phyloP scores from a whole-genome alignment of 2,888 invertebrate genomes.

The Polyommatus iphigenia region DNA sequence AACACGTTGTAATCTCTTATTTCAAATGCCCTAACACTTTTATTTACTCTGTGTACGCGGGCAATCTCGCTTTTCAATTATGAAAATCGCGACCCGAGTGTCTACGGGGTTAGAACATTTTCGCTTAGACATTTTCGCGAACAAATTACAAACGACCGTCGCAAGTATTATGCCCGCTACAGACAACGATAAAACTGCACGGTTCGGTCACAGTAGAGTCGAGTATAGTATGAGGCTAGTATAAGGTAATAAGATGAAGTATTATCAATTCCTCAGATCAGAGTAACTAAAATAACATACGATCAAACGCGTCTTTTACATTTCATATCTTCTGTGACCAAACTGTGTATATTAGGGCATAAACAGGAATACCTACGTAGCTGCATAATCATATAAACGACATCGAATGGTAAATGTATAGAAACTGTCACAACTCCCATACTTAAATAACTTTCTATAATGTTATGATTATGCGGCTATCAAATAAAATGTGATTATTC shows the following conservation, averaged over 20 bases:
- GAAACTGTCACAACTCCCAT: too few relatives aligned
- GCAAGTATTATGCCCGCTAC: background rate
- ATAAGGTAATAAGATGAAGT: background rate
- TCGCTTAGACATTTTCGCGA: conserved; percentile 35
- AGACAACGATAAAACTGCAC: background rate
- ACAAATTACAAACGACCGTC: conserved; percentile 43
- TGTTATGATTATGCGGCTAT: background rate
- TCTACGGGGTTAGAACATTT: background rate
- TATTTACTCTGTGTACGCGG: background rate
- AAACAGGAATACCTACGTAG: too few relatives aligned
- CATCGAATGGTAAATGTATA: too few relatives aligned
- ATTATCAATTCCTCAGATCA: background rate
- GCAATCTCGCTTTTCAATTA: background rate
- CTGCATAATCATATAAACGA: too few relatives aligned
- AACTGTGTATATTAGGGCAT: too few relatives aligned
- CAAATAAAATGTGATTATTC: background rate
- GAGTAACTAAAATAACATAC: background rate
- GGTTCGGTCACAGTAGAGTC: background rate
- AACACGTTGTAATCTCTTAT: background rate
- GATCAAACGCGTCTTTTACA: too few relatives aligned
- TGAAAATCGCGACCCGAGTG: background rate
- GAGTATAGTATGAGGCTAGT: too few relatives aligned
- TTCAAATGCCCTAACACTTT: background rate
- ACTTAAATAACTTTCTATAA: background rate
- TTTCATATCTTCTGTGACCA: too few relatives aligned